Evolutionary conservation across 2,113 vertebrate genomes (phyloP).

Genomic region (Lepus americanus): DNA sequence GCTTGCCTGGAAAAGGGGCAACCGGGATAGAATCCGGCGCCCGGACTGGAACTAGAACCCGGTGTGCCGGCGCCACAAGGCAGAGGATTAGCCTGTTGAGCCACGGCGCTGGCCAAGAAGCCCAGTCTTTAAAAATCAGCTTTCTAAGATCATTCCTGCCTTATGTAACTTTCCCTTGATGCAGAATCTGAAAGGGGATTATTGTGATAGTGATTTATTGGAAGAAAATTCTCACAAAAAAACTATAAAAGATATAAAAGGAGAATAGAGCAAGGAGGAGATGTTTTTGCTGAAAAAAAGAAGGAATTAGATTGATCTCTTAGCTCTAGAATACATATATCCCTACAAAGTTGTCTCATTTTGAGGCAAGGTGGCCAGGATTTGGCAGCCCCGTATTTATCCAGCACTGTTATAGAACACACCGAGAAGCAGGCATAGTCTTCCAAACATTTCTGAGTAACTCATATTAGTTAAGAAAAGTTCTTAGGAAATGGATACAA

Average conservation of each 20-base stretch:
- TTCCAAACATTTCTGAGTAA: neutral
- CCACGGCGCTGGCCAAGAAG: neutral
- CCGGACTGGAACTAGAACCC: too few relatives aligned
- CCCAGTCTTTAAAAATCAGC: neutral
- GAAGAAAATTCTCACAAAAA: neutral
- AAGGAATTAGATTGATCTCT: neutral
- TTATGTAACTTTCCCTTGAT: neutral
- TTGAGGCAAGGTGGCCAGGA: neutral
- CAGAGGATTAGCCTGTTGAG: too few relatives aligned
- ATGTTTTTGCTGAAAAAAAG: neutral
- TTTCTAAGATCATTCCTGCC: neutral
- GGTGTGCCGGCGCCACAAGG: too few relatives aligned
- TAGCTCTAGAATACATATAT: neutral
- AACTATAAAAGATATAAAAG: neutral
- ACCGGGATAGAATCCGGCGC: too few relatives aligned
- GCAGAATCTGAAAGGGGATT: neutral
- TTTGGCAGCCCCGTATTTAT: neutral
- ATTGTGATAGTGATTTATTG: neutral
- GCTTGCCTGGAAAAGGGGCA: too few relatives aligned
- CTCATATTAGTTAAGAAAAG: neutral
- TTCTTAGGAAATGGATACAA: neutral
- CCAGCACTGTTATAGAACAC: neutral
- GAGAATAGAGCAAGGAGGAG: neutral
- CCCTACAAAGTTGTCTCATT: neutral
- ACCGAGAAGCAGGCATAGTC: neutral